Base-by-base conservation (phyloP, 2,888 invertebrate genomes). In the Glomeris marginata region DNA sequence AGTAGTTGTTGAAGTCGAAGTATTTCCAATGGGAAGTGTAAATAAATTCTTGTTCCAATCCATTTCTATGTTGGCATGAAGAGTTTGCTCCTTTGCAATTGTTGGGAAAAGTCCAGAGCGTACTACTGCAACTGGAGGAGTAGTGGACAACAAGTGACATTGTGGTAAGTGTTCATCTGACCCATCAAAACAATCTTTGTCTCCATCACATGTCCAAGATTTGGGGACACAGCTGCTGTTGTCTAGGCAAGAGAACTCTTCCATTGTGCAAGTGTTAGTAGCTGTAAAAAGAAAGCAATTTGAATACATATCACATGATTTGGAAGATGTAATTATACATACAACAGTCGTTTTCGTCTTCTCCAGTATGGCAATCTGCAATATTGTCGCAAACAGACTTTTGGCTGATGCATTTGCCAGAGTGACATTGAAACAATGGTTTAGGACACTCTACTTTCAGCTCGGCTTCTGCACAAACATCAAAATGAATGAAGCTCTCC, bases 201-300 rank as follows among this genome's bases (percentile, higher is more conserved):
- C 55, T 6, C 60, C 58, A 48, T 72, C 67, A 54, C 72, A 72
- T 35, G 65, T 63, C 57, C 65, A 64, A 8, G 60, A 58, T 11
- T 55, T 43, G 0, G 65, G 62, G 52, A 72, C 67, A 36, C 57
- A 58, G 15, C 16, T 11, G n/a, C 35, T 20, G 8, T 22, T 42
- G 33, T 18, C 21, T 1, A 21, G 16, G 11, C 48, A 48, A 2
- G 33, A 15, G 20, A 48, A 48, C 18, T 48, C 34, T 10, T 33
- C 6, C 10, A 15, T 41, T 10, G 15, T 20, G 48, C 48, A 48
- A 18, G 8, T 33, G 2, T 22, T 34, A 5, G 10, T 15, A 15
- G 16, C n/a, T 10, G 21, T 13, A 33, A 45, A 45, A 3, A 15
- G 2, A 11, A 35, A 2, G 10, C 16, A 44, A 44, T 41, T 18